phyloP scores from a whole-genome alignment of 2,113 vertebrate species.

The Cnemophilus loriae region DNA sequence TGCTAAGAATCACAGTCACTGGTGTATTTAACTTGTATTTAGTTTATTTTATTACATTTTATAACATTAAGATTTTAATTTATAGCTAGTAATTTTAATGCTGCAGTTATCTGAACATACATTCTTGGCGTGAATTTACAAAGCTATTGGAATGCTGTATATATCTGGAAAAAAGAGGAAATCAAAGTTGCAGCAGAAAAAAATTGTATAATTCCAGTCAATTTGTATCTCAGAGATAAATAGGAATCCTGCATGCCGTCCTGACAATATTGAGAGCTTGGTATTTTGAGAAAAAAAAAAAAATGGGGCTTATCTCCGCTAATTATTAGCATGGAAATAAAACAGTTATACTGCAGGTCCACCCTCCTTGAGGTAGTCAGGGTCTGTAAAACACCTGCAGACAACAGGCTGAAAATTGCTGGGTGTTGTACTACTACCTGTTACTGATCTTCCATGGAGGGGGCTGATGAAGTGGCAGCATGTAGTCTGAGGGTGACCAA shows the following conservation, averaged over 20 bases:
- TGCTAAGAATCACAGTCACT: not conserved
- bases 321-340: not conserved
- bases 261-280: not conserved
- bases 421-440: not conserved
- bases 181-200: not conserved
- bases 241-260: not conserved
- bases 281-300: not conserved
- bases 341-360: not conserved
- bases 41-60: not conserved
- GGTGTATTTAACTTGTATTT: not conserved
- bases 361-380: not conserved
- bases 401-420: not conserved
- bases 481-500: not conserved
- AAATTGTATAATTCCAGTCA: not conserved
- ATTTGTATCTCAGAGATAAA: not conserved
- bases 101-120: not conserved
- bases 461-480: not conserved
- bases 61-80: not conserved
- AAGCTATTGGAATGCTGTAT: not conserved
- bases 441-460: not conserved
- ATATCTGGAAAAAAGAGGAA: not conserved
- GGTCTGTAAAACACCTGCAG: not conserved
- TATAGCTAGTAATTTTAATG: not conserved
- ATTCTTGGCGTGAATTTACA: not conserved
- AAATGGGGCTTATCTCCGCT: accelerated